These are phyloP conservation scores for Zhuqinia jingwanae DNA, from an alignment of 2,888 invertebrate genomes.

Conservation along the genomic window DNA sequence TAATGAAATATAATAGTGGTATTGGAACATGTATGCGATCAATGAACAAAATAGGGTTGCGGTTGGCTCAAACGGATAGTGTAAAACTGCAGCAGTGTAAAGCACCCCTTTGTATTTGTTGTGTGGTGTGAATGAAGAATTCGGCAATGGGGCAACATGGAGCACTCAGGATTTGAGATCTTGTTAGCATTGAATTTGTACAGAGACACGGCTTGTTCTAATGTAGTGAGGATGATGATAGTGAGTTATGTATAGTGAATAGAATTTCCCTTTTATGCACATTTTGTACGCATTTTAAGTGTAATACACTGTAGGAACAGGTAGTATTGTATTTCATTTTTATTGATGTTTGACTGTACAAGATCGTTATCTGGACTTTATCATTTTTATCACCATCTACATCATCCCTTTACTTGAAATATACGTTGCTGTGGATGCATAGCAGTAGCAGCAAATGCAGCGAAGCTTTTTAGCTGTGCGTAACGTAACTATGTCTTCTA, in stretches of 20 bases:
- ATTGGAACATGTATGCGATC: too few relatives aligned
- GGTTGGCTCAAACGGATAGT: too few relatives aligned
- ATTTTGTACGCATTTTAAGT: constrained; percentile 15
- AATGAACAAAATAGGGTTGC: too few relatives aligned
- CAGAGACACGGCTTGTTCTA: background rate
- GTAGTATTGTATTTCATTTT: constrained; percentile 57
- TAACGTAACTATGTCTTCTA: too few relatives aligned
- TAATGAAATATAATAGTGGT: too few relatives aligned
- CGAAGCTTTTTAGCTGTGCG: too few relatives aligned
- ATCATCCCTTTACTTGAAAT: constrained; percentile 51
- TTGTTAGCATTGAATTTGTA: constrained; percentile 41
- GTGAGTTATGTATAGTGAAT: background rate
- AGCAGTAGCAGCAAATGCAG: constrained; percentile 9
- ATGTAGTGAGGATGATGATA: too few relatives aligned
- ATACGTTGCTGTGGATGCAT: background rate
- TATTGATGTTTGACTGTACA: constrained; percentile 50
- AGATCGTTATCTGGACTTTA: constrained; percentile 68
- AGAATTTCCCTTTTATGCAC: constrained; percentile 23
- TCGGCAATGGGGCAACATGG: constrained; percentile 48
- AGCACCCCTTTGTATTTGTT: too few relatives aligned
- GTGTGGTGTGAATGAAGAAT: too few relatives aligned
- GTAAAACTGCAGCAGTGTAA: too few relatives aligned
- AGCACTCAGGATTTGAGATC: background rate
- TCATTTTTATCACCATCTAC: constrained; percentile 60
- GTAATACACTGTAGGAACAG: background rate